Percentiles rank a stretch among this genome's conserved stretches.
Conservation (phyloP, 1,140 invertebrate species). For the Artemia franciscana region DNA sequence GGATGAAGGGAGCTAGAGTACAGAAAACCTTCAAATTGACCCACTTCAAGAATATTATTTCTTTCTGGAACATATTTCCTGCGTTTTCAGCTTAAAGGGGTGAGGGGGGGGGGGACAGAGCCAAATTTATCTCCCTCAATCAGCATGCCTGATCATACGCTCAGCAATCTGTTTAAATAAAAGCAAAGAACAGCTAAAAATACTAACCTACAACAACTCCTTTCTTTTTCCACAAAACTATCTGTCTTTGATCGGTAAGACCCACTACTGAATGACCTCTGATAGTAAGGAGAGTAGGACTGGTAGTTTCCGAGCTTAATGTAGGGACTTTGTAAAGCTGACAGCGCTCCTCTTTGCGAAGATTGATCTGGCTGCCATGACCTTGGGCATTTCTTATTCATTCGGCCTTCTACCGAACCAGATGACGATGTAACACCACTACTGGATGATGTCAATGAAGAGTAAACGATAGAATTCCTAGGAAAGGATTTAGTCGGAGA, state of each 20-base stretch:
- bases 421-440: background rate
- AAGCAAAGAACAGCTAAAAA: background rate
- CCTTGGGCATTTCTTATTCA: background rate
- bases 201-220: background rate
- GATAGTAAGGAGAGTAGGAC: background rate
- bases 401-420: background rate
- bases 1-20: too few species aligned
- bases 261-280: background rate
- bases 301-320: background rate
- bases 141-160: too few species aligned
- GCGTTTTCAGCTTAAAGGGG: too few species aligned
- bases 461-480: background rate
- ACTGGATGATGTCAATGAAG: background rate
- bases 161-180: too few species aligned
- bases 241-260: background rate
- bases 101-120: too few species aligned
- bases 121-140: too few species aligned
- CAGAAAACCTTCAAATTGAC: too few species aligned
- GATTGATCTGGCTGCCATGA: background rate
- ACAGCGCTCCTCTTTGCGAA: background rate
- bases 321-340: background rate
- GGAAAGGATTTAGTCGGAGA: background rate
- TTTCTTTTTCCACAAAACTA: background rate
- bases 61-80: too few species aligned
- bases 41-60: too few species aligned